Evolutionary conservation across 2,113 vertebrate genomes (phyloP), one percentile per base, ranked within the genome.

Genomic region (Leptodactylus fuscus): DNA sequence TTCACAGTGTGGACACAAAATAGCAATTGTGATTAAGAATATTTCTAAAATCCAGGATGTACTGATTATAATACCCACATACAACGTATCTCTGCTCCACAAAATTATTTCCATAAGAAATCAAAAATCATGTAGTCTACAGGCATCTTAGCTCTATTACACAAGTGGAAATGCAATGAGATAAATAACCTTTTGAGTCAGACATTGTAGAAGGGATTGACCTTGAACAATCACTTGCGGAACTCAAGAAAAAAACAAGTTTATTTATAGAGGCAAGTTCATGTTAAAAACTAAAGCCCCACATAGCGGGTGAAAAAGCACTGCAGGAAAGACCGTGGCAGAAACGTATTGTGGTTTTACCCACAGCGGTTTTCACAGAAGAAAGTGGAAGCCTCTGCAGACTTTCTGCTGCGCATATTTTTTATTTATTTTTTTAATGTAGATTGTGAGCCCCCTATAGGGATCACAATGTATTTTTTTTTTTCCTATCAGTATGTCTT

Each of bases 1-100:
- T 24, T 32, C 38, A 20, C 74, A 32, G 51, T 76, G 16, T 76
- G 13, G 29, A 51, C 34, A 51, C 74, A 51, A 74, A 75, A 49
- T n/a, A 48, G 12, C 29, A 76, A 34, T 76, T 51, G 74, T 51
- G 46, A 51, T 69, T 69, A 48, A 51, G 74, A 76, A 76, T 76
- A 76, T 12, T 15, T 75, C 46, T 75, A 24, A 16, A 75, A 29
- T 49, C 73, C 20, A 76, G 46, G 29, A 22, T 76, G 48, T 32
- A 29, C 48, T 51, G 46, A 51, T 76, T 76, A 76, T 51, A 76
- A 76, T 75, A 49, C 49, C 44, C 73, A 75, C 73, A 75, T 75
- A 27, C 73, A 13, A 48, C 49, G 46, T 18, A 49, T 75, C 41
- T 49, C 73, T 27, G 73, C 46, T 75, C 46, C 71, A n/a, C 12